Base-by-base conservation (phyloP, 2,113 vertebrate species). In the Sigmodon hispidus region DNA sequence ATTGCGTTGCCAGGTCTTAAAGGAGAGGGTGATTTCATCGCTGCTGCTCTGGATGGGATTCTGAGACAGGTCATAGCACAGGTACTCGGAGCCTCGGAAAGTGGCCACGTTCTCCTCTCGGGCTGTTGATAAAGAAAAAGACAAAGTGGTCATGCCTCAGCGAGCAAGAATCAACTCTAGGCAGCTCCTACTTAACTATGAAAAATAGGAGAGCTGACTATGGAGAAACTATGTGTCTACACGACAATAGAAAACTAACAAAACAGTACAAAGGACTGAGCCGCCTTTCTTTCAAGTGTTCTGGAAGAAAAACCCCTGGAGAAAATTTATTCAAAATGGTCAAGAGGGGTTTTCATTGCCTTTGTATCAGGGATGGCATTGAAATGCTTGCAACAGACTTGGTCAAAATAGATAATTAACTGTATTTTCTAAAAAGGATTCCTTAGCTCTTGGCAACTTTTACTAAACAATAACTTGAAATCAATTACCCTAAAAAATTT, bases 11-110 rank as follows among this genome's bases (percentile, higher is more conserved):
- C 99, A 99, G 0, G 99, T 99, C 98, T 99, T 99, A 98, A 99
- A 99, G 98, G 99, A 99, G 43, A 99, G 98, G 9, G 99, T 99
- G 98, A 99, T 99, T 98, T 99, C 99, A 3, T 99, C 99, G 10
- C 99, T 99, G 99, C 99, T 99, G 99, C 99, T 99, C 98, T 99
- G 99, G 98, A 99, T 99, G 24, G 99, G 99, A 98, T 99, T 99
- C 98, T 99, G 99, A 0, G 99, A 99, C 95, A 99, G 98, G 98
- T 99, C 99, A 48, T 99, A 99, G 98, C 99, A 99, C 97, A 99
- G 99, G 98, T 99, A 99, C 95, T 99, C 99, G 0, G 99, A 99
- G n/a, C 99, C 99, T 17, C 99, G 99, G 98, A 99, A 99, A 8
- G 99, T 99, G 87, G 99, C 99, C 98, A 99, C 99, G 21, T 99